Conservation (phyloP, 2,113 vertebrate species). For the Toxotes chatareus region DNA sequence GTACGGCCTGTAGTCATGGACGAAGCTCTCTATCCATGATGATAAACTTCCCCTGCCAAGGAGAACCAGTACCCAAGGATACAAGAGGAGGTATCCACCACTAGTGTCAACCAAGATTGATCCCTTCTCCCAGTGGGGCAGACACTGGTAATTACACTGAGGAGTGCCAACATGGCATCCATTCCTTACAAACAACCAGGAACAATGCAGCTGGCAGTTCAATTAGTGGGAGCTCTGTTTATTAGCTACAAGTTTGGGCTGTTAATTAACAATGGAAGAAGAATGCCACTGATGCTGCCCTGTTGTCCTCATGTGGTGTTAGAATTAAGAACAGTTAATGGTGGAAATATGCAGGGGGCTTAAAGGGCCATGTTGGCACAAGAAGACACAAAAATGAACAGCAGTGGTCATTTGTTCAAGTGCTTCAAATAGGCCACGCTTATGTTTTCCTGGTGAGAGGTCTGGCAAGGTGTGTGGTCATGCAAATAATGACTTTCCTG, state of each 20-base stretch:
- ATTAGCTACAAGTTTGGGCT: conserved; percentile 55
- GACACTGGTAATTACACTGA: conserved; percentile 71
- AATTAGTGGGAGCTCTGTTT: conserved; percentile 62
- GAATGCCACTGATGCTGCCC: conserved; percentile 7
- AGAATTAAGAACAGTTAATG: conserved; percentile 17
- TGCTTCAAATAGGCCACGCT: not conserved
- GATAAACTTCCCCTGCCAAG: conserved; percentile 65
- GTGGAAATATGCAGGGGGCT: conserved; percentile 1
- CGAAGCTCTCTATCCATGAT: conserved; percentile 55
- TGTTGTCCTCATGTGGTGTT: not conserved
- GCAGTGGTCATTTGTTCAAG: not conserved
- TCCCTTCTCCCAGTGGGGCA: conserved; percentile 52
- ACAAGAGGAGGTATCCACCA: conserved; percentile 52
- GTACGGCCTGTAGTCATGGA: conserved; percentile 46
- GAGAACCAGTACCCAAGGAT: conserved; percentile 59
- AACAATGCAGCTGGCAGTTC: conserved; percentile 66
- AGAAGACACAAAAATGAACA: not conserved
- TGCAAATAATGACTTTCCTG: not conserved
- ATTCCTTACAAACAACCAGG: conserved; percentile 60
- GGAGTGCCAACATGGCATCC: conserved; percentile 55
- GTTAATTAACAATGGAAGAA: conserved; percentile 56
- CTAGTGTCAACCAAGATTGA: conserved; percentile 66
- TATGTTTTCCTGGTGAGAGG: not conserved
- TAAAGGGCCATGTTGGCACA: not conserved
- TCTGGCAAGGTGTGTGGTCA: not conserved